Evolutionary conservation across 2,113 vertebrate genomes (phyloP).

Genomic region (Neopipo cinnamomea): DNA sequence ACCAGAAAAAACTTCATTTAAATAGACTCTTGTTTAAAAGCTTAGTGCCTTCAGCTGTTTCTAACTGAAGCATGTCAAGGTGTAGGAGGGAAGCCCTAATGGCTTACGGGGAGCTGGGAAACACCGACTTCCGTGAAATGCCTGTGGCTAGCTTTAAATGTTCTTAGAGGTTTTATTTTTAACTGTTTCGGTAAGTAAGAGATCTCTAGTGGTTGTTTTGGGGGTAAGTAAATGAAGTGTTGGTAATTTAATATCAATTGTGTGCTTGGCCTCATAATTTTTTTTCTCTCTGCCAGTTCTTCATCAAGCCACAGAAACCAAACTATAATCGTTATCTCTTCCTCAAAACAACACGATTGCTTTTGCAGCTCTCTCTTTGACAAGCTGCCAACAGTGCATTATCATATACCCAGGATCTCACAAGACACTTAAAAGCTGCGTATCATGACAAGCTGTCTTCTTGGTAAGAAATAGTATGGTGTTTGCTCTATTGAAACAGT

Average conservation of each 20-base stretch:
- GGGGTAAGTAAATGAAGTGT: conserved; percentile 22
- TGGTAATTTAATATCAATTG: conserved; percentile 19
- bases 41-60: conserved; percentile 13
- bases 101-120: conserved; percentile 1
- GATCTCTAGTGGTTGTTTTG: background rate
- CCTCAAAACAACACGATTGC: background rate
- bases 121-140: conserved; percentile 18
- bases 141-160: conserved; percentile 15
- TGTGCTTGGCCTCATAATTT: background rate
- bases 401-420: background rate
- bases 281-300: background rate
- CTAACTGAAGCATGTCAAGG: background rate
- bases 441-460: conserved; percentile 13
- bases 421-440: conserved; percentile 9
- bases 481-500: conserved; percentile 36
- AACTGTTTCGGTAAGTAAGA: conserved; percentile 35
- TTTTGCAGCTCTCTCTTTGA: conserved; percentile 37
- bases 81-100: conserved; percentile 43
- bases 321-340: background rate
- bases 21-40: conserved; percentile 9
- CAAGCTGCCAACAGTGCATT: conserved; percentile 7
- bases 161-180: conserved; percentile 48
- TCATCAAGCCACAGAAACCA: conserved; percentile 39
- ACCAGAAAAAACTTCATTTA: background rate
- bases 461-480: background rate